Percentiles rank a stretch among this genome's conserved stretches.
phyloP scores from a whole-genome alignment of 2,113 vertebrate species.

The Ciconia stormi region DNA sequence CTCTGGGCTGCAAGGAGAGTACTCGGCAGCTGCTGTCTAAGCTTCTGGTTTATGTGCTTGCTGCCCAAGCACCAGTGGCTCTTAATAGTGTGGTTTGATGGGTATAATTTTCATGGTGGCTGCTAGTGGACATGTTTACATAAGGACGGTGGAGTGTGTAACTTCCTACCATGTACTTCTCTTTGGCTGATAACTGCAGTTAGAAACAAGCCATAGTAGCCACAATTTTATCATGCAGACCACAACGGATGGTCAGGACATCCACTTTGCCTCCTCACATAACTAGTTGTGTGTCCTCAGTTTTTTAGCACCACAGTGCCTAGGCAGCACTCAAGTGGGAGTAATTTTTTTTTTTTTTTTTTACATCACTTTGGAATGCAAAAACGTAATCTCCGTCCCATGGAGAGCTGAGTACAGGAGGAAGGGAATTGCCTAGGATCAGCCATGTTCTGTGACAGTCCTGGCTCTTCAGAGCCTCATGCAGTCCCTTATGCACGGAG shows the following conservation, averaged over 20 bases:
- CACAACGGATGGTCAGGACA: background rate
- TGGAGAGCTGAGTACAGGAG: background rate
- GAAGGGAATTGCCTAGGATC: background rate
- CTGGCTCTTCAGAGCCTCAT: background rate
- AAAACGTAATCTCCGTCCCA: background rate
- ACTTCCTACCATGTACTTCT: background rate
- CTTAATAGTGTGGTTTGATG: background rate
- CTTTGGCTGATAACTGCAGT: background rate
- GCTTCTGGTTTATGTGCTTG: background rate
- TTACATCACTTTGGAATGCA: background rate
- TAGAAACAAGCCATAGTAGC: background rate
- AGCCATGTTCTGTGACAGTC: background rate
- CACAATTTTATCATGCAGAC: background rate
- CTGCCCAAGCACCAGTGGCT: background rate
- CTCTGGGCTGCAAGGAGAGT: background rate
- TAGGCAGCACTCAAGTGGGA: background rate
- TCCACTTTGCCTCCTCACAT: background rate
- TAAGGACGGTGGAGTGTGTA: background rate
- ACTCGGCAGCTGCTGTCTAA: background rate
- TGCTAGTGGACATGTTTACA: background rate
- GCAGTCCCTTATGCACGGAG: background rate
- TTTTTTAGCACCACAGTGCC: background rate
- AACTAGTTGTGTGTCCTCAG: background rate
- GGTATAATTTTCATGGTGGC: background rate
- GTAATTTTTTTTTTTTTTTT: background rate